Percentiles rank a stretch among this genome's conserved stretches.
These are phyloP conservation scores for Aphrophora alni DNA, from an alignment of 2,888 invertebrate species.

Conservation along the genomic window DNA sequence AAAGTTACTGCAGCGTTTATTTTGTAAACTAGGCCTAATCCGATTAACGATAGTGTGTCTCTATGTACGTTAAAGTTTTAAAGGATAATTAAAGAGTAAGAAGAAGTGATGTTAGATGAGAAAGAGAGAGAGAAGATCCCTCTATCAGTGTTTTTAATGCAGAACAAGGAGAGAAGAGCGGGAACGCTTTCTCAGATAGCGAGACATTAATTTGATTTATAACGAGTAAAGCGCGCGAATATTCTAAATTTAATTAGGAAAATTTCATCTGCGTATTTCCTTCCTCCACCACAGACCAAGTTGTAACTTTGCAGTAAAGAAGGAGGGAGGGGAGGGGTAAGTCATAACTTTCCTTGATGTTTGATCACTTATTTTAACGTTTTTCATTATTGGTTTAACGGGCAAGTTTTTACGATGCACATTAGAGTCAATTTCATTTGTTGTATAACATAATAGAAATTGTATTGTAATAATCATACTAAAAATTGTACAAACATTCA, in stretches of 20 bases:
- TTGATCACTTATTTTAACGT: background rate
- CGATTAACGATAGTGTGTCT: no score
- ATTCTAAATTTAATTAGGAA: conserved; percentile 9
- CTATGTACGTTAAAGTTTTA: no score
- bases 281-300: background rate
- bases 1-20: no score
- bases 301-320: background rate
- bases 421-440: no score
- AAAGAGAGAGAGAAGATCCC: background rate
- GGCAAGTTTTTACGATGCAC: no score
- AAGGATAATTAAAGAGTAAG: background rate
- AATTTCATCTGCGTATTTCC: conserved; percentile 9
- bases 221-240: background rate
- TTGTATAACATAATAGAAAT: no score
- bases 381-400: background rate
- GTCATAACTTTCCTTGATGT: background rate
- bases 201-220: conserved; percentile 1
- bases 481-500: no score
- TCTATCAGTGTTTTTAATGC: background rate
- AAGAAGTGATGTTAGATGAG: background rate
- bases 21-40: no score
- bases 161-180: background rate
- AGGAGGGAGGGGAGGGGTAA: background rate
- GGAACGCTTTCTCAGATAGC: background rate
- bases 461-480: no score